Conservation (phyloP, 2,113 vertebrate species). For the Lophochroa leadbeateri region DNA sequence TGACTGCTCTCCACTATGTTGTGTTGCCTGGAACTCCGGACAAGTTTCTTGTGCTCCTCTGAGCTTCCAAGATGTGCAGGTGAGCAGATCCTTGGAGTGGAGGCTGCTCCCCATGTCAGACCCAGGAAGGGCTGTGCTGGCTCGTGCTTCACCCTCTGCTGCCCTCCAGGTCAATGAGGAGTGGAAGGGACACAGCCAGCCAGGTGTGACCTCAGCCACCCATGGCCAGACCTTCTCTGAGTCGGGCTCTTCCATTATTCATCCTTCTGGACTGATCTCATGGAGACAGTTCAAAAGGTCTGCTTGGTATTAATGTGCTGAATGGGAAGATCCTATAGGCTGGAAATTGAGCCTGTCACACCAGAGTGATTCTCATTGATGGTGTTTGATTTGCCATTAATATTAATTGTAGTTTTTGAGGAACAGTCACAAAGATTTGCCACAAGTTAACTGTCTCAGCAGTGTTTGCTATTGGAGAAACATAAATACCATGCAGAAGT, state of each 20-base stretch:
- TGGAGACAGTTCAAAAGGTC: slow-evolving; percentile 68
- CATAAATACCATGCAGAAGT: neutral
- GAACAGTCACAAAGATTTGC: slow-evolving; percentile 20
- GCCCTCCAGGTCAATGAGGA: neutral
- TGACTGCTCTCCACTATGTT: neutral
- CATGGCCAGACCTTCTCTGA: neutral
- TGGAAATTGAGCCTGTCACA: slow-evolving; percentile 79
- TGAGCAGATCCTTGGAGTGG: neutral
- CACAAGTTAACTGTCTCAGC: neutral
- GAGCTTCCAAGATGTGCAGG: neutral
- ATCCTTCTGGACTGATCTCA: slow-evolving; percentile 36
- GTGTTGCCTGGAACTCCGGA: neutral
- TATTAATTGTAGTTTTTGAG: slow-evolving; percentile 77
- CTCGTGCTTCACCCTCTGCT: neutral
- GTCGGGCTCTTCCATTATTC: slow-evolving; percentile 74
- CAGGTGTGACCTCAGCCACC: neutral
- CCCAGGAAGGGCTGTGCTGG: neutral
- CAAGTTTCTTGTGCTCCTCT: neutral
- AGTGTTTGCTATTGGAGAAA: neutral
- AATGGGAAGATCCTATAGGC: slow-evolving; percentile 61
- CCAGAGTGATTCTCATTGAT: slow-evolving; percentile 75
- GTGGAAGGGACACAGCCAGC: neutral
- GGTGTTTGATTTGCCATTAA: slow-evolving; percentile 77
- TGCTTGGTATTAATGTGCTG: slow-evolving; percentile 34
- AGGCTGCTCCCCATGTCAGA: neutral